phyloP scores from a whole-genome alignment of 2,113 vertebrate species.

The Petrocephalus microphthalmus region DNA sequence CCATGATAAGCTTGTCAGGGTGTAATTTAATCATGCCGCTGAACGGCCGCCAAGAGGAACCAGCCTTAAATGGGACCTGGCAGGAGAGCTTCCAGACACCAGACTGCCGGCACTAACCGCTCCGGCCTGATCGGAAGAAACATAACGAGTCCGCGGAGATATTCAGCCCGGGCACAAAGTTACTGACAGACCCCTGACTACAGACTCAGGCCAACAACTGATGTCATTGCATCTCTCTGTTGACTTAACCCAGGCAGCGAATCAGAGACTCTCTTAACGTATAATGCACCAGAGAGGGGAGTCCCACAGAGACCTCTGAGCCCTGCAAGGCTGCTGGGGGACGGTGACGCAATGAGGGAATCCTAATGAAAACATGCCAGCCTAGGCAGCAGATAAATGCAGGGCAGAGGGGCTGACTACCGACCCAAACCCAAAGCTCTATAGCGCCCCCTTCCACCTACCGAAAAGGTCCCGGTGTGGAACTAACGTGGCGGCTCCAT shows the following conservation, averaged over 20 bases:
- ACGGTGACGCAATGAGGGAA: no score
- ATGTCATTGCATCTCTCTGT: background rate
- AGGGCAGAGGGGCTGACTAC: background rate
- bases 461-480: conserved; percentile 84
- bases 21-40: conserved; percentile 7
- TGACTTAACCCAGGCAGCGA: background rate
- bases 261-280: background rate
- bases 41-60: background rate
- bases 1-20: conserved; percentile 18
- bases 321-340: background rate
- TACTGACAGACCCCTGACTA: background rate
- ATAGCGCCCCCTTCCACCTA: conserved; percentile 39
- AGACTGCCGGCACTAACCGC: background rate
- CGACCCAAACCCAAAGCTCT: background rate
- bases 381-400: background rate
- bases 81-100: background rate
- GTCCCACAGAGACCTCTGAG: background rate
- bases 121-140: background rate
- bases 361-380: background rate
- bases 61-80: conserved; percentile 9
- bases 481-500: conserved; percentile 77
- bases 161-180: background rate
- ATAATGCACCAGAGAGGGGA: background rate
- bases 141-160: background rate
- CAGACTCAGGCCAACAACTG: background rate